A percentile compares a stretch with the other conserved stretches of the same genome.
These are phyloP conservation scores for Chelonia mydas DNA, from an alignment of 2,797 vertebrate species.

Conservation along the genomic window DNA sequence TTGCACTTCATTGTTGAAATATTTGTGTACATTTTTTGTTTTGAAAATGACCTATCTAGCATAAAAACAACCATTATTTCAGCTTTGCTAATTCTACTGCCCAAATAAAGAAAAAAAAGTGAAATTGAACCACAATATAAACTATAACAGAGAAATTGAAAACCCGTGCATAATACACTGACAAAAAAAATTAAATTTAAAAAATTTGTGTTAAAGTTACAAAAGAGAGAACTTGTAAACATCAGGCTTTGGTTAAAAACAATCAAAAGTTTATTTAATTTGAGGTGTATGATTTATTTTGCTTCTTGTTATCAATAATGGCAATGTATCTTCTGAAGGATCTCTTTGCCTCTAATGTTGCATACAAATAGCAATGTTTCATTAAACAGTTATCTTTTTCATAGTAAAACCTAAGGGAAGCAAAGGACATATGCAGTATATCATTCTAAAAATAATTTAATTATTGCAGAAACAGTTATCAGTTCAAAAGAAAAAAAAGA, in stretches of 20 bases:
- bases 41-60: background rate
- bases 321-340: slow-evolving; percentile 12
- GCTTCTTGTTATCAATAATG: background rate
- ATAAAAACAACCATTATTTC: background rate
- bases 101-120: background rate
- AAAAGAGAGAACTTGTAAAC: slow-evolving; percentile 6
- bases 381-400: background rate
- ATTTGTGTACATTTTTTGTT: background rate
- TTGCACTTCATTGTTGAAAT: background rate
- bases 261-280: slow-evolving; percentile 33
- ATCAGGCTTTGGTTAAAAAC: slow-evolving; percentile 25
- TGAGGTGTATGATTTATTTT: slow-evolving; percentile 3
- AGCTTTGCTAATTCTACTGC: background rate
- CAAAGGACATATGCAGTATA: background rate
- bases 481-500: background rate
- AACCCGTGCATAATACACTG: background rate
- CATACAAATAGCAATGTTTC: slow-evolving; percentile 28
- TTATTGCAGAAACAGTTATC: background rate
- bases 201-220: slow-evolving; percentile 31
- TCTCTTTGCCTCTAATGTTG: slow-evolving; percentile 22
- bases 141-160: background rate
- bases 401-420: slow-evolving; percentile 6
- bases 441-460: background rate
- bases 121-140: background rate
- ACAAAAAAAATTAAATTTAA: background rate